Evolutionary conservation across 2,797 vertebrate species (phyloP).

Genomic region (Neomorphus geoffroyi): DNA sequence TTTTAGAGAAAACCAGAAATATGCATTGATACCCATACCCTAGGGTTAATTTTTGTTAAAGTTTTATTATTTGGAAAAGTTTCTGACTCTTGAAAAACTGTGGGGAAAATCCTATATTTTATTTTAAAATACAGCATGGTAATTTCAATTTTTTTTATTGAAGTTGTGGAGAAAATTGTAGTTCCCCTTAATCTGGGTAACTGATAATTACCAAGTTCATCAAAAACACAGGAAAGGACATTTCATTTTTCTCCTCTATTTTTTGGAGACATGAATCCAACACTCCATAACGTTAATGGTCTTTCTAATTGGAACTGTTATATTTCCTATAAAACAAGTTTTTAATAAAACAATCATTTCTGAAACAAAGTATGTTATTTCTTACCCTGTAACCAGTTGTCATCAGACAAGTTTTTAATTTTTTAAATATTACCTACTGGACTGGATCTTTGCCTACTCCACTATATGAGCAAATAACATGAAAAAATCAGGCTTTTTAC

Average conservation of each 20-base stretch:
- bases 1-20: background rate
- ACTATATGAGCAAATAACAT: background rate
- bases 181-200: background rate
- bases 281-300: background rate
- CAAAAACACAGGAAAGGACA: background rate
- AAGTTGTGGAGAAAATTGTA: background rate
- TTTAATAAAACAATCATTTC: background rate
- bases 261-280: background rate
- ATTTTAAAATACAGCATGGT: background rate
- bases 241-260: background rate
- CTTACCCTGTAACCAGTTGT: too few relatives aligned
- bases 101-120: background rate
- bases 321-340: background rate
- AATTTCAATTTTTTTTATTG: background rate
- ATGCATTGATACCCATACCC: background rate
- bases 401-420: background rate
- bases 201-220: background rate
- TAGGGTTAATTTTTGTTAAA: background rate
- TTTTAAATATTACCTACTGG: background rate
- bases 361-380: too few relatives aligned
- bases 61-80: background rate
- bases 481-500: background rate
- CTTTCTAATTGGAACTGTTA: background rate
- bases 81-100: background rate
- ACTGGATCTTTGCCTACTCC: background rate